A percentile compares a stretch with the other conserved stretches of the same genome.
Evolutionary conservation across 92 coral and sea anemone species (phyloP).

Genomic region (Parazoanthus swiftii): DNA sequence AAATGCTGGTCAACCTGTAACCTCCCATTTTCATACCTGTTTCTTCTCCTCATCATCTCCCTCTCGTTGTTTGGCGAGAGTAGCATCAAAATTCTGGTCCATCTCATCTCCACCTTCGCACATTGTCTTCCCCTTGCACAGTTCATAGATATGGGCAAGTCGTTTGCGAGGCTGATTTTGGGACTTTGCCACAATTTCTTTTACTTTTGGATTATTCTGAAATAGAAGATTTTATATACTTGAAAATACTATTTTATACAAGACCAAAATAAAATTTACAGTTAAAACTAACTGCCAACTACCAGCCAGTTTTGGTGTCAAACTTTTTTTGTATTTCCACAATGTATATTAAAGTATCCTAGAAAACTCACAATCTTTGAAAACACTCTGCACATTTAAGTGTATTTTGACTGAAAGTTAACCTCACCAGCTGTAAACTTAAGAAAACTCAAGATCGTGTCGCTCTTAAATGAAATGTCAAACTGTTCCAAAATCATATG

Average conservation of each 20-base stretch:
- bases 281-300: too few species aligned
- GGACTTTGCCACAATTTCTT: constrained; percentile 82
- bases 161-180: constrained; percentile 83
- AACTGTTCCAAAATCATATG: too few species aligned
- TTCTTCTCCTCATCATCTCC: constrained; percentile 89
- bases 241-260: background rate
- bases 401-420: too few species aligned
- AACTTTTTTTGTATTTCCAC: too few species aligned
- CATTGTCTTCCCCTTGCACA: constrained; percentile 90
- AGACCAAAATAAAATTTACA: background rate
- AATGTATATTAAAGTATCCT: too few species aligned
- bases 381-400: too few species aligned
- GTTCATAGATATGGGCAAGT: constrained; percentile 88
- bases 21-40: constrained; percentile 47
- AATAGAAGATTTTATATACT: background rate
- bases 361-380: too few species aligned
- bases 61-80: constrained; percentile 53
- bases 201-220: constrained; percentile 90
- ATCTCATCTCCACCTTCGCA: constrained; percentile 99
- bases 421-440: too few species aligned
- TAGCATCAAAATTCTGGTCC: constrained; percentile 71
- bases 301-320: too few species aligned
- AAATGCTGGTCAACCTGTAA: background rate
- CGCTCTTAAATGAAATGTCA: too few species aligned
- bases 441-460: too few species aligned